Percentiles rank a stretch among this genome's conserved stretches.
These are phyloP conservation scores for Diprion similis DNA, from an alignment of 1,140 invertebrate genomes.

Conservation along the genomic window DNA sequence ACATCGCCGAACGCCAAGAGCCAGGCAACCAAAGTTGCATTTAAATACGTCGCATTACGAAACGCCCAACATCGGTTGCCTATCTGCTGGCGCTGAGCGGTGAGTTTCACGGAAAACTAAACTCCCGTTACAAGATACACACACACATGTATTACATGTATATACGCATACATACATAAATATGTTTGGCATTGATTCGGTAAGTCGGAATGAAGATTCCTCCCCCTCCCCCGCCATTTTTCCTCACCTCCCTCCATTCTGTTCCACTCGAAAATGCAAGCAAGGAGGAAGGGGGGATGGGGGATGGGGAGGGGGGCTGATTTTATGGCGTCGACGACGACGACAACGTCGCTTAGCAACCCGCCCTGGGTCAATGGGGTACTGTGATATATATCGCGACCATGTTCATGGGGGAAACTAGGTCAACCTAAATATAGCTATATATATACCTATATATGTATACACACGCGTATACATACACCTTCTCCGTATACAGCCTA, in stretches of 20 bases:
- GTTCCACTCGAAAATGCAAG: not conserved
- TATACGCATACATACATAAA: too few relatives aligned
- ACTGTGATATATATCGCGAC: constrained; percentile 2
- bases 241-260: too few relatives aligned
- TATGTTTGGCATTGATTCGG: not conserved
- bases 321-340: constrained; percentile 19
- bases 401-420: constrained; percentile 39
- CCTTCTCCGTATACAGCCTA: constrained; percentile 29
- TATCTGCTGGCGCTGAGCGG: too few relatives aligned
- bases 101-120: too few relatives aligned
- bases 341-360: constrained; percentile 42
- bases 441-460: too few relatives aligned
- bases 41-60: too few relatives aligned
- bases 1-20: too few relatives aligned
- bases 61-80: too few relatives aligned
- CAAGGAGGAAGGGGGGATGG: not conserved
- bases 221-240: not conserved
- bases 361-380: constrained; percentile 43
- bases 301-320: not conserved
- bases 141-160: too few relatives aligned
- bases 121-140: too few relatives aligned
- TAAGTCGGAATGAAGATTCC: not conserved
- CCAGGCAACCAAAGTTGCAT: too few relatives aligned
- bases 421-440: constrained; percentile 32
- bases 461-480: not conserved